These are phyloP conservation scores for Aphelenchoides avenae DNA, from an alignment of 1,140 invertebrate genomes.

Conservation along the genomic window DNA sequence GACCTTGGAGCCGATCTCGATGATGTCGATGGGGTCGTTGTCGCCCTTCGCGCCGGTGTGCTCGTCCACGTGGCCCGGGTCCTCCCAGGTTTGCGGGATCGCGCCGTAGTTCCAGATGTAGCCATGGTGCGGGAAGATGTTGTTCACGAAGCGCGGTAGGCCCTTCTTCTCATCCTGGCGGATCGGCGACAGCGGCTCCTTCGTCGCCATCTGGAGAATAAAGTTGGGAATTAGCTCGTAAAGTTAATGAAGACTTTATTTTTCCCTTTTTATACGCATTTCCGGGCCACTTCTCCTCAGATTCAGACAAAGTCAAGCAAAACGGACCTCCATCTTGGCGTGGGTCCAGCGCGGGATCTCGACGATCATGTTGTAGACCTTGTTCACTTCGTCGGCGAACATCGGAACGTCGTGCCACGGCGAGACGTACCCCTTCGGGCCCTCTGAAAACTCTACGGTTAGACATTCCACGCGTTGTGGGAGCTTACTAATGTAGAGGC, in stretches of 20 bases:
- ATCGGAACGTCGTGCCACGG: conserved; percentile 97
- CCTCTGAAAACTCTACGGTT: too few species aligned
- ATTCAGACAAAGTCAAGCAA: too few species aligned
- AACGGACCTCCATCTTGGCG: conserved; percentile 91
- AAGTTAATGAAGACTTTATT: too few species aligned
- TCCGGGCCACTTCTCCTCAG: too few species aligned
- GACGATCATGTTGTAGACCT: conserved; percentile 90
- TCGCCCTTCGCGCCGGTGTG: conserved; percentile 89
- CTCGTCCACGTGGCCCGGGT: conserved; percentile 81
- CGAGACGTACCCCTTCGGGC: conserved; percentile 77
- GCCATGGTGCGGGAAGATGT: conserved; percentile 96
- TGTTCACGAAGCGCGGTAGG: conserved; percentile 86
- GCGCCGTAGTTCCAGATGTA: conserved; percentile 99
- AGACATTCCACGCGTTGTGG: conserved; percentile 5
- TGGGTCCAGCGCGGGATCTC: conserved; percentile 98
- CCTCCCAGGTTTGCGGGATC: conserved; percentile 97
- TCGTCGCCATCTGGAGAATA: conserved; percentile 72
- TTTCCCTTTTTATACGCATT: too few species aligned
- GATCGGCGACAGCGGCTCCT: conserved; percentile 88
- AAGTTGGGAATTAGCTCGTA: too few species aligned
- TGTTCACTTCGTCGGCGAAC: conserved; percentile 72
- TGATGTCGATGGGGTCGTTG: conserved; percentile 96
- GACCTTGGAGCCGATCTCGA: conserved; percentile 84
- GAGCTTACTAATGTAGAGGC: conserved; percentile 77
- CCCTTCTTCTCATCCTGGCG: conserved; percentile 98